These are phyloP conservation scores for Terrapene triunguis DNA, from an alignment of 2,113 vertebrate species.

Conservation along the genomic window DNA sequence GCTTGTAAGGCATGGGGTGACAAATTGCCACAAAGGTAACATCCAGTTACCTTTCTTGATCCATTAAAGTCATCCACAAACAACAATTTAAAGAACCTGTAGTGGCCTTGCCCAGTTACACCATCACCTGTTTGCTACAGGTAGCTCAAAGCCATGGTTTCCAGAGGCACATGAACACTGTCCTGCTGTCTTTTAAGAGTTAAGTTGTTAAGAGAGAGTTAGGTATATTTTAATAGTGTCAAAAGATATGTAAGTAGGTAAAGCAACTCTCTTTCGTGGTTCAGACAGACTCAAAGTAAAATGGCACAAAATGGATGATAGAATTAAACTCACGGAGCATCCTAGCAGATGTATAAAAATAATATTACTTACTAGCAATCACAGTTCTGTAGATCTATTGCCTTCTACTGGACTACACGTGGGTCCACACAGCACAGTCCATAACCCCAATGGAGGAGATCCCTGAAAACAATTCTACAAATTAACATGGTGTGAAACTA, in stretches of 20 bases:
- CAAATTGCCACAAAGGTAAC: not conserved
- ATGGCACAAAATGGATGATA: not conserved
- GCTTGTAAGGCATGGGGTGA: not conserved
- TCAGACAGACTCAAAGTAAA: not conserved
- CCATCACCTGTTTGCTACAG: rapidly evolving
- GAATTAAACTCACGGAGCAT: not conserved
- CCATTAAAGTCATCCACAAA: not conserved
- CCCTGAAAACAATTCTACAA: not conserved
- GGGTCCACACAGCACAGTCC: not conserved
- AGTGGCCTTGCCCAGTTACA: not conserved
- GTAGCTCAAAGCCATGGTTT: not conserved
- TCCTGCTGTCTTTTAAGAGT: not conserved
- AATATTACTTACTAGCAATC: not conserved
- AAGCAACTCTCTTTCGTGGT: not conserved
- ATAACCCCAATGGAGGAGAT: not conserved
- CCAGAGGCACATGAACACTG: not conserved
- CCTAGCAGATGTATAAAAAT: not conserved
- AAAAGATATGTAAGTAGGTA: not conserved
- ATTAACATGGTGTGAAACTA: not conserved
- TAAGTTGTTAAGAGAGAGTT: not conserved
- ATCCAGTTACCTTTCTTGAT: not conserved
- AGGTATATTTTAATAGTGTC: not conserved
- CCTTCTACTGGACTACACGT: not conserved
- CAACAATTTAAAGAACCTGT: rapidly evolving
- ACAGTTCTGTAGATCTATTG: not conserved